Evolutionary conservation across 2,797 vertebrate species (phyloP).

Genomic region (Neosalanx taihuensis): DNA sequence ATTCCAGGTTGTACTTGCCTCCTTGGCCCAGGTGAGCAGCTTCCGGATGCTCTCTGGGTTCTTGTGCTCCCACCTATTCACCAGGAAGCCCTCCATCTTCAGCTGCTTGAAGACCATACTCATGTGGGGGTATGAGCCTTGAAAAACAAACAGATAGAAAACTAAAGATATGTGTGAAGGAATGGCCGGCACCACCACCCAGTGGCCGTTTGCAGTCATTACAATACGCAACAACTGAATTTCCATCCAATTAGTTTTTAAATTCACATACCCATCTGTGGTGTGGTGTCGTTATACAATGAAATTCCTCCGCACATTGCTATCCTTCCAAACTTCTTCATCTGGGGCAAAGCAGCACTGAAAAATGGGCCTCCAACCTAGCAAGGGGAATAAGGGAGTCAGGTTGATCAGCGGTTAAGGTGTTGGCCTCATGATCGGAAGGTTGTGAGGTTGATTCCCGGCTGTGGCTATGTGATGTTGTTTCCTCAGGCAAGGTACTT

Average conservation of each 20-base stretch:
- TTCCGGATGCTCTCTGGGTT: constrained; percentile 70
- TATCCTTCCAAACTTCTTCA: constrained; percentile 85
- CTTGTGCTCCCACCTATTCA: constrained; percentile 67
- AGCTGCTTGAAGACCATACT: constrained; percentile 76
- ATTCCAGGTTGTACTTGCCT: constrained; percentile 66
- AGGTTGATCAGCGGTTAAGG: no score
- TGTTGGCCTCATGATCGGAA: no score
- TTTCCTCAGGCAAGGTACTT: no score
- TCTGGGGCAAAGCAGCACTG: constrained; percentile 71
- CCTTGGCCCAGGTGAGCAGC: constrained; percentile 76
- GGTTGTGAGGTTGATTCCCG: no score
- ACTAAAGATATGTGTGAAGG: no score
- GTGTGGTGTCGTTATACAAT: constrained; percentile 71
- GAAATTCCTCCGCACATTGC: constrained; percentile 85
- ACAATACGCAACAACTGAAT: no score
- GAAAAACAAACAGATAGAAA: neutral
- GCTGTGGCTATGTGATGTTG: no score
- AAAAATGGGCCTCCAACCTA: constrained; percentile 83
- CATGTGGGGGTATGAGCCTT: constrained; percentile 69
- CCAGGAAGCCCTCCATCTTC: constrained; percentile 81
- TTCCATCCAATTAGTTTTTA: no score
- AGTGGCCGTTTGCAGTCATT: no score
- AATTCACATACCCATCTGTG: constrained; percentile 71
- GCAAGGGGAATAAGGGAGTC: neutral
- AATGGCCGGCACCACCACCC: no score